phyloP scores from a whole-genome alignment of 1,140 invertebrate genomes.

The Euwallacea similis region DNA sequence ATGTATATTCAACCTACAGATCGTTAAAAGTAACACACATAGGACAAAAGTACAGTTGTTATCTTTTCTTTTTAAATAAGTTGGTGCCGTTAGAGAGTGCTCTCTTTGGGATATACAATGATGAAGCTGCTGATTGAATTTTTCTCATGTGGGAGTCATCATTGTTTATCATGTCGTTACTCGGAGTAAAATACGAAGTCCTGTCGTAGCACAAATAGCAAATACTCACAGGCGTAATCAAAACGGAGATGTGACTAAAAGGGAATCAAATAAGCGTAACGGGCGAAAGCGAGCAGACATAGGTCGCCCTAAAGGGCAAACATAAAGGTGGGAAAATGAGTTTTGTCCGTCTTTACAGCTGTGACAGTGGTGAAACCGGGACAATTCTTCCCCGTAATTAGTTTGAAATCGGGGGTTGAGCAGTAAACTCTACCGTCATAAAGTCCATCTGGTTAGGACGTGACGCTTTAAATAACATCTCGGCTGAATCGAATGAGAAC shows the following conservation, averaged over 20 bases:
- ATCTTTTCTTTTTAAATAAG: slow-evolving; percentile 15
- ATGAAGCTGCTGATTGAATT: slow-evolving; percentile 9
- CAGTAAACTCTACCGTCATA: not conserved
- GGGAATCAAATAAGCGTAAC: slow-evolving; percentile 5
- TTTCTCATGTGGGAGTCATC: slow-evolving; percentile 12
- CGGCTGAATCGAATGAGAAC: too few species aligned
- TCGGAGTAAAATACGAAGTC: not conserved
- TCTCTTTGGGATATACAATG: not conserved
- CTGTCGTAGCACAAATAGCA: not conserved
- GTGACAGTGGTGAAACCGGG: slow-evolving; percentile 4
- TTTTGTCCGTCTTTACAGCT: slow-evolving; percentile 12
- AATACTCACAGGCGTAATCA: not conserved
- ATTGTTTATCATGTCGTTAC: not conserved
- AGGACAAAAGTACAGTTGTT: slow-evolving; percentile 19
- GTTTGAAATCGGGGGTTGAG: slow-evolving; percentile 7
- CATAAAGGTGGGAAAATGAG: slow-evolving; percentile 7
- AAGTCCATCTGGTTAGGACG: slow-evolving; percentile 6
- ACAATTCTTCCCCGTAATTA: slow-evolving; percentile 14
- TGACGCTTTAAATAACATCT: slow-evolving; percentile 9
- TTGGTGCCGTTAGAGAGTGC: slow-evolving; percentile 2
- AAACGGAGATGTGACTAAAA: slow-evolving; percentile 1
- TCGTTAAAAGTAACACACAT: slow-evolving; percentile 1
- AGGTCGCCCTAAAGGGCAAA: slow-evolving; percentile 4
- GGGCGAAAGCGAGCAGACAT: not conserved
- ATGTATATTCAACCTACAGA: slow-evolving; percentile 12